Conservation (phyloP, 1,140 invertebrate genomes). For the Sipha flava region DNA sequence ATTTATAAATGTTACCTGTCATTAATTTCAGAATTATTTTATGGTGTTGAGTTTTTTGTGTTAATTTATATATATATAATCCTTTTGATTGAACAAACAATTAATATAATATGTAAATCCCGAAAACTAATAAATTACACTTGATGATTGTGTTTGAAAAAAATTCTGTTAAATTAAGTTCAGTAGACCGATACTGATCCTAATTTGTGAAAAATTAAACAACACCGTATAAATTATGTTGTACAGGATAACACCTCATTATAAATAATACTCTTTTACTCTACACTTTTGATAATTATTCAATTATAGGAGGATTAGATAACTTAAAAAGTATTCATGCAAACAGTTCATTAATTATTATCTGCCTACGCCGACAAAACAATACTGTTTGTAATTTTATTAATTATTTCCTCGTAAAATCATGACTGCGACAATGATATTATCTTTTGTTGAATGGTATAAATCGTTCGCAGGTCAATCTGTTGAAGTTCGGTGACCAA, state of each 20-base stretch:
- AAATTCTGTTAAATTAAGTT: not conserved
- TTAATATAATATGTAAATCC: conserved; percentile 12
- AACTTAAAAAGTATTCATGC: too few species aligned
- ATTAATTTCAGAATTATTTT: too few species aligned
- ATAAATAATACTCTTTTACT: not conserved
- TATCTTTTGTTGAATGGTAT: too few species aligned
- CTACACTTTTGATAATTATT: too few species aligned
- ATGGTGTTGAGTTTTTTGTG: not conserved
- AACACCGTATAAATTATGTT: not conserved
- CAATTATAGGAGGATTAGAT: too few species aligned
- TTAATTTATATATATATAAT: not conserved
- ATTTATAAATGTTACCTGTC: too few species aligned
- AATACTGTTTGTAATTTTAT: too few species aligned
- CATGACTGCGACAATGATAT: too few species aligned
- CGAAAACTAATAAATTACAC: conserved; percentile 5
- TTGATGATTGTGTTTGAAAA: not conserved
- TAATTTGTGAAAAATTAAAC: not conserved
- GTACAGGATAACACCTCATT: not conserved
- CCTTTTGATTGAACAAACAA: not conserved
- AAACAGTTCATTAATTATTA: too few species aligned
- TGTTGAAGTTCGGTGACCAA: not conserved
- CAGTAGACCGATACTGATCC: not conserved
- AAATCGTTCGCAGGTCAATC: not conserved
- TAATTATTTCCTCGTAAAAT: too few species aligned
- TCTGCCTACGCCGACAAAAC: too few species aligned